A percentile compares a stretch with the other conserved stretches of the same genome.
phyloP scores from a whole-genome alignment of 2,113 vertebrate species.

The Sinocyclocheilus anshuiensis region DNA sequence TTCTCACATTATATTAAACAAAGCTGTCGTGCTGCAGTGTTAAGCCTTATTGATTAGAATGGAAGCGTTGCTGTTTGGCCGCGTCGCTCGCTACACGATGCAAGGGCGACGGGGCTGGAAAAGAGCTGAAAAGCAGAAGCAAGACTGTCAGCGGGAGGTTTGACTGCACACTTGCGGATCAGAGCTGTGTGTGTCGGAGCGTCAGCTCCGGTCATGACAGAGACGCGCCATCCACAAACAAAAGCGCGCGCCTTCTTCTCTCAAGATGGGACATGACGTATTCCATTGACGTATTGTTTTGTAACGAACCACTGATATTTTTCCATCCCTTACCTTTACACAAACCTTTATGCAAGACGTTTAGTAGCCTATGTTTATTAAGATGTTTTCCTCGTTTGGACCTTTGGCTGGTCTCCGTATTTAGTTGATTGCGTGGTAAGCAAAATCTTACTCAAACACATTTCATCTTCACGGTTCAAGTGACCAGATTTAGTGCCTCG shows the following conservation, averaged over 20 bases:
- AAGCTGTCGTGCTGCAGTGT: background rate
- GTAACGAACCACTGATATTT: background rate
- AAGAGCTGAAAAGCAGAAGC: constrained; percentile 32
- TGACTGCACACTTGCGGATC: constrained; percentile 53
- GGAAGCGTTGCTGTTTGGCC: background rate
- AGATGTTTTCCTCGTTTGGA: background rate
- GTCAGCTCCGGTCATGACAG: constrained; percentile 40
- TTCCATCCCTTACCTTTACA: background rate
- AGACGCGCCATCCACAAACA: background rate
- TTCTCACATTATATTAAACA: background rate
- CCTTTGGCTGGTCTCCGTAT: background rate
- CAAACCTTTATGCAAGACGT: background rate
- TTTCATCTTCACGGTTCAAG: constrained; percentile 20
- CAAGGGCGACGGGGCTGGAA: constrained; percentile 18
- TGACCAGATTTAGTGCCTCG: background rate
- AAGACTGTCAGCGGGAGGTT: constrained; percentile 39
- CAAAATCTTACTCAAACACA: background rate
- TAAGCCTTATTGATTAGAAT: background rate
- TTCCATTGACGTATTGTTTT: background rate
- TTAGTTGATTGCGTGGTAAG: background rate
- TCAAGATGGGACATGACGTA: background rate
- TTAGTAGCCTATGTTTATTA: background rate
- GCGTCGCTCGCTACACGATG: background rate
- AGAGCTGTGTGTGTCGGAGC: constrained; percentile 13
- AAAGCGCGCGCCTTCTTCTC: background rate